Evolutionary conservation across 1,140 invertebrate species (phyloP).

Genomic region (fruit fly (Drosophila melanogaster)): DNA sequence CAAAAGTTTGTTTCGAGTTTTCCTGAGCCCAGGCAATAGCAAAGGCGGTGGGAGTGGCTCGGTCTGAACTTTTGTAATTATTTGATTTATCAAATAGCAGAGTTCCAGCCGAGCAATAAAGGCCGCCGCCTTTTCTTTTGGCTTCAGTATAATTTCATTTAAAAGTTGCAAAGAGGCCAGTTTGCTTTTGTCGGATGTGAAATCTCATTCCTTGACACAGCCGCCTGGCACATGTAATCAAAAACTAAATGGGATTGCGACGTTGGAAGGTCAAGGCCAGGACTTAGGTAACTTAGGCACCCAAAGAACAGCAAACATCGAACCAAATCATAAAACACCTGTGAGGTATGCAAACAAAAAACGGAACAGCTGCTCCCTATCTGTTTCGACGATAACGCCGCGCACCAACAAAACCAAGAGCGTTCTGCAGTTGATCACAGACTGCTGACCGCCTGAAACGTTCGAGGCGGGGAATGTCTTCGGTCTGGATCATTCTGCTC

Average conservation of each 20-base stretch:
- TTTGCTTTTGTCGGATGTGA: not conserved
- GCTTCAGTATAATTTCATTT: not conserved
- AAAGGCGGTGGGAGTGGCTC: constrained; percentile 11
- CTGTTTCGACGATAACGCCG: not conserved
- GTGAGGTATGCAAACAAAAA: constrained; percentile 35
- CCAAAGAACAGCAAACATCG: not conserved
- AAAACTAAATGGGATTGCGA: not conserved
- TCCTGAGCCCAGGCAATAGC: constrained; percentile 37
- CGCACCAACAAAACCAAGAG: not conserved
- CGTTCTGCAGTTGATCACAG: constrained; percentile 10
- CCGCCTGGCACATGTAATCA: not conserved
- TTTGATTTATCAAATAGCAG: constrained; percentile 66
- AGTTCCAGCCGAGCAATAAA: not conserved
- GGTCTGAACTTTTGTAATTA: constrained; percentile 73
- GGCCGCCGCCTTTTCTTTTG: not conserved
- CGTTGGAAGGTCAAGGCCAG: constrained; percentile 2
- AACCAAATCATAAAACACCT: constrained; percentile 17
- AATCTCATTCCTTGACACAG: constrained; percentile 1
- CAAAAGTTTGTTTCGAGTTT: constrained; percentile 67
- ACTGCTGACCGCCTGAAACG: constrained; percentile 1
- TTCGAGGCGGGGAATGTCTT: constrained; percentile 15
- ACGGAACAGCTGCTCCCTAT: not conserved
- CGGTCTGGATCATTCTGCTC: constrained; percentile 18
- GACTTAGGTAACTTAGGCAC: not conserved
- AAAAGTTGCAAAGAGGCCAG: not conserved